Percentiles rank a stretch among this genome's conserved stretches.
Evolutionary conservation across 2,888 invertebrate genomes (phyloP).

Genomic region (Gandaritis pyraliata): DNA sequence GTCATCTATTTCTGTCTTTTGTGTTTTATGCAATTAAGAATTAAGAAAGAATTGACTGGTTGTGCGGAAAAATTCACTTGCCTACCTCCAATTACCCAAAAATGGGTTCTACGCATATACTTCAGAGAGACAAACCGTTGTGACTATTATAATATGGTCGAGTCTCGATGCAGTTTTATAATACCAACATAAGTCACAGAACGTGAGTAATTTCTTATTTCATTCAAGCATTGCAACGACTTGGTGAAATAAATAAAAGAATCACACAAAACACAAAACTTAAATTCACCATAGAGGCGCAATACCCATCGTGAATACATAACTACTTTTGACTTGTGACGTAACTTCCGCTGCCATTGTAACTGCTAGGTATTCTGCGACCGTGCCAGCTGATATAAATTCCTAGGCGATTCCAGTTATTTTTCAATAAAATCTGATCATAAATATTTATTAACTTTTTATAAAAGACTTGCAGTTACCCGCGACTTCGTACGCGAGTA

Average conservation of each 20-base stretch:
- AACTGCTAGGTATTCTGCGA: conserved; percentile 16
- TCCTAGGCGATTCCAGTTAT: conserved; percentile 31
- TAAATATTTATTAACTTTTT: background rate
- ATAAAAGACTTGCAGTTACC: too few species aligned
- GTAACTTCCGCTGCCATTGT: conserved; percentile 61
- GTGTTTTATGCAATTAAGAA: too few species aligned
- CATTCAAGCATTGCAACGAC: conserved; percentile 18
- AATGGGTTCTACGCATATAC: too few species aligned
- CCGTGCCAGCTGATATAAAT: conserved; percentile 47
- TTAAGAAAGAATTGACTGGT: too few species aligned
- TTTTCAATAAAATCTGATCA: conserved; percentile 7
- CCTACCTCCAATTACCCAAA: too few species aligned
- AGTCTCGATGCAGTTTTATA: too few species aligned
- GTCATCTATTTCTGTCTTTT: too few species aligned
- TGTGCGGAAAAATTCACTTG: too few species aligned
- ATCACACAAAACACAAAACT: conserved; percentile 30
- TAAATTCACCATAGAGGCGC: conserved; percentile 40
- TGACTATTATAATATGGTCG: too few species aligned
- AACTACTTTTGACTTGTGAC: conserved; percentile 71
- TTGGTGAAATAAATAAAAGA: conserved; percentile 20
- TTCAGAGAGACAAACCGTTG: too few species aligned
- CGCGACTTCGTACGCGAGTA: too few species aligned
- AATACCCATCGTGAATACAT: conserved; percentile 61
- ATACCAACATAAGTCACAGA: too few species aligned
- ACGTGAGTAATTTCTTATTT: conserved; percentile 18